Conservation (phyloP, 2,113 vertebrate species). For the Vulpes vulpes region DNA sequence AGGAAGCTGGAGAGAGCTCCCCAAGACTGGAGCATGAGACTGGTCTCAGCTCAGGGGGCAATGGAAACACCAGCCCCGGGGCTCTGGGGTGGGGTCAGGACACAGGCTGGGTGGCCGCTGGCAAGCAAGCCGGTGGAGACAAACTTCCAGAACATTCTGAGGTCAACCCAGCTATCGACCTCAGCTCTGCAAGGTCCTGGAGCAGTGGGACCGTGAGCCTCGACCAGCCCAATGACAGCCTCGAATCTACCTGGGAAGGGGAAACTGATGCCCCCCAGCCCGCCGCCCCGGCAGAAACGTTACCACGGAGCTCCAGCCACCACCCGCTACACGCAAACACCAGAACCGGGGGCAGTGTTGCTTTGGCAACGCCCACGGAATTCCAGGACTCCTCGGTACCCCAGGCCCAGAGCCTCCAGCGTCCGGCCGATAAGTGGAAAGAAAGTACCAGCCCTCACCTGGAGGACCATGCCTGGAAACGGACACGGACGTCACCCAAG, state of each 20-base stretch:
- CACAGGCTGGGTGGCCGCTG: background rate
- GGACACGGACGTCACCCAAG: background rate
- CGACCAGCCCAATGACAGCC: background rate
- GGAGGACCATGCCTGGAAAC: background rate
- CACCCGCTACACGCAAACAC: background rate
- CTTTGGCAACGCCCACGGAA: background rate
- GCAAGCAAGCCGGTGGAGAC: background rate
- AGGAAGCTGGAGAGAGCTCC: background rate
- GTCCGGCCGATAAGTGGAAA: background rate
- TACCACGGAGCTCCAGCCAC: slow-evolving; percentile 49
- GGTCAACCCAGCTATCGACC: slow-evolving; percentile 47
- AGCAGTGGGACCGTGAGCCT: slow-evolving; percentile 53
- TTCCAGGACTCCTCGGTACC: slow-evolving; percentile 31
- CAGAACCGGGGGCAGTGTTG: slow-evolving; percentile 42
- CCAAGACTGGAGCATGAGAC: background rate
- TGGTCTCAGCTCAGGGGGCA: slow-evolving; percentile 24
- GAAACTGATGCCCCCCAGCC: background rate
- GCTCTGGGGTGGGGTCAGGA: background rate
- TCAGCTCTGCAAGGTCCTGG: slow-evolving; percentile 57
- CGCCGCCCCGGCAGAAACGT: background rate
- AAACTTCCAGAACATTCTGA: slow-evolving; percentile 68
- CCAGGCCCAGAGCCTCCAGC: background rate
- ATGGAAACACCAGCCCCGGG: slow-evolving; percentile 42
- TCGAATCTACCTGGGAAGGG: slow-evolving; percentile 69
- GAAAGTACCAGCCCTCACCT: background rate